Percentiles rank a stretch among this genome's conserved stretches.
These are phyloP conservation scores for Ericerus pela DNA, from an alignment of 1,140 invertebrate species.

Conservation along the genomic window DNA sequence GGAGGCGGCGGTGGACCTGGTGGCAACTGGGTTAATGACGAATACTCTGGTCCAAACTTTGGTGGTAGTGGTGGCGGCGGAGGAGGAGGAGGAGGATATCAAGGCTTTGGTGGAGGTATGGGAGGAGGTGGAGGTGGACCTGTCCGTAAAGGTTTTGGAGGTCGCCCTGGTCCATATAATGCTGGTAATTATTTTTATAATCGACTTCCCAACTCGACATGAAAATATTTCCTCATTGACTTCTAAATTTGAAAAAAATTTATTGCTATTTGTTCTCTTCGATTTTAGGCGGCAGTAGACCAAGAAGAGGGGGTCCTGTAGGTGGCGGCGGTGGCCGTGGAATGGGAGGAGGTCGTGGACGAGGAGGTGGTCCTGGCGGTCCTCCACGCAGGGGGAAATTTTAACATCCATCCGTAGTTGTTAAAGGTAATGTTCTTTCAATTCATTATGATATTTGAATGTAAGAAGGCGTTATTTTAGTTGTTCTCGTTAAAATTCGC, in stretches of 20 bases:
- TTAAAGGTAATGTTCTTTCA: too few species aligned
- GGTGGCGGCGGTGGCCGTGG: conserved; percentile 12
- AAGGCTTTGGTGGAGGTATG: conserved; percentile 20
- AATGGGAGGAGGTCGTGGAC: conserved; percentile 12
- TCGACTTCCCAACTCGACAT: not conserved
- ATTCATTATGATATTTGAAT: too few species aligned
- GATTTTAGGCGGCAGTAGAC: conserved; percentile 18
- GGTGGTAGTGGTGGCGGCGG: conserved; percentile 19
- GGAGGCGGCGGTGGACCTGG: not conserved
- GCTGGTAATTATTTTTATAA: not conserved
- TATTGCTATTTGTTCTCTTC: not conserved
- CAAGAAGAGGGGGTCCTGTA: conserved; percentile 23
- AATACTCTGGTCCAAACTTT: not conserved
- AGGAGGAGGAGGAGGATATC: conserved; percentile 23
- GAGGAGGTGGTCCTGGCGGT: conserved; percentile 14
- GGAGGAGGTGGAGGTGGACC: conserved; percentile 12
- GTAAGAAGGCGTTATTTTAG: too few species aligned
- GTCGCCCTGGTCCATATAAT: not conserved
- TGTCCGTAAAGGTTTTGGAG: conserved; percentile 12
- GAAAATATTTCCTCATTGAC: not conserved
- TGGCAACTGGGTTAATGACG: not conserved
- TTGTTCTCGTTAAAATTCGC: too few species aligned
- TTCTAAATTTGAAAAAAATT: too few species aligned
- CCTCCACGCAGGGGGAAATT: conserved; percentile 6
- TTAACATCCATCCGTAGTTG: too few species aligned